Conservation (phyloP, 2,113 vertebrate species). For the Phasianus colchicus region DNA sequence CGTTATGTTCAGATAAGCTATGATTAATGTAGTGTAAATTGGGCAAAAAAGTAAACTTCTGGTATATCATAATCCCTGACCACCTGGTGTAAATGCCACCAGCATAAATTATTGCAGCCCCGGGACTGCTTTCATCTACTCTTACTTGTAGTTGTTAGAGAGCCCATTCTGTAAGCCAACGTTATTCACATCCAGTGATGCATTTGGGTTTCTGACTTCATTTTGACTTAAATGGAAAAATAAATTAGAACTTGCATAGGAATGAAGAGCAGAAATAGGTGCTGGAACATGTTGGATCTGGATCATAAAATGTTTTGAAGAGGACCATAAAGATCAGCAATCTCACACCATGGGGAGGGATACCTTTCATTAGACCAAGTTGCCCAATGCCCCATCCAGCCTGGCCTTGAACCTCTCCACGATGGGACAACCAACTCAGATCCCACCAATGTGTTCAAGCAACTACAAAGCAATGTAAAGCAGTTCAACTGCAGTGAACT, state of each 20-base stretch:
- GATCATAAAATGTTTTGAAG: background rate
- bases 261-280: background rate
- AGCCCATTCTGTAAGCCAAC: background rate
- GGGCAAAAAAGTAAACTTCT: background rate
- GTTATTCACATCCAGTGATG: background rate
- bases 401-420: background rate
- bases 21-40: background rate
- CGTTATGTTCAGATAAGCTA: background rate
- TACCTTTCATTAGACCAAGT: background rate
- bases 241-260: background rate
- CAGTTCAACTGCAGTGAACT: background rate
- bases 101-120: conserved; percentile 30
- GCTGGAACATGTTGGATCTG: background rate
- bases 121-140: conserved; percentile 19
- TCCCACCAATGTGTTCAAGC: background rate
- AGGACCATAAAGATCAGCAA: background rate
- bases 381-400: background rate
- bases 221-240: background rate
- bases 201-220: background rate
- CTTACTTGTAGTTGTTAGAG: background rate
- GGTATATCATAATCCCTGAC: background rate
- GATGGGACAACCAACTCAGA: background rate
- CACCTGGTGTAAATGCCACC: conserved; percentile 14
- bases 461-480: background rate
- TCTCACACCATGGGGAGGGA: background rate